Percentiles rank a stretch among this genome's conserved stretches.
Conservation (phyloP, 1,140 invertebrate species). For the Zaprionus ghesquierei region DNA sequence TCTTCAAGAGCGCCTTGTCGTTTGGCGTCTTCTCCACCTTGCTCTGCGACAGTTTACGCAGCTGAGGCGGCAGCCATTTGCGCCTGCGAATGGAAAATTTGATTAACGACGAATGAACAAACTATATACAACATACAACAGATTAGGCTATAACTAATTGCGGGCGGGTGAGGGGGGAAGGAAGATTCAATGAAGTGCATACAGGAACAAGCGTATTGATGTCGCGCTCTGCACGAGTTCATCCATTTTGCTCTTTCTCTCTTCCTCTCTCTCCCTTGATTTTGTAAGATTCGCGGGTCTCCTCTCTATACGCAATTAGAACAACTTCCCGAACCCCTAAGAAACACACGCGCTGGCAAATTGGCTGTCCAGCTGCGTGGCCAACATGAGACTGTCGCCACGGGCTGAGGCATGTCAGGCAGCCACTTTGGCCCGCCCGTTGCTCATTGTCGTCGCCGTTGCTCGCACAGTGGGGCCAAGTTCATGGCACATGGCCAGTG, state of each 20-base stretch:
- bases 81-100: conserved; percentile 84
- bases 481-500: conserved; percentile 44
- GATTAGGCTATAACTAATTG: conserved; percentile 17
- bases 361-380: conserved; percentile 71
- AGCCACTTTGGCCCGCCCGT: conserved; percentile 43
- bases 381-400: conserved; percentile 76
- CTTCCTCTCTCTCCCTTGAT: conserved; percentile 9
- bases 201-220: conserved; percentile 60
- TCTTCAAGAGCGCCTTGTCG: conserved; percentile 87
- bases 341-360: conserved; percentile 39
- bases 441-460: conserved; percentile 42
- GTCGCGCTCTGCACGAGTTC: conserved; percentile 56
- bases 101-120: background rate
- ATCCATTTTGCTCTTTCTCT: conserved; percentile 48
- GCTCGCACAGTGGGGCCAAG: conserved; percentile 59
- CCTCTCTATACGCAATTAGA: conserved; percentile 34
- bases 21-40: conserved; percentile 90
- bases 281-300: background rate
- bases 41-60: conserved; percentile 94
- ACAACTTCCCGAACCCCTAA: conserved; percentile 18
- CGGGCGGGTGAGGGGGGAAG: background rate
- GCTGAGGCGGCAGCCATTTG: conserved; percentile 95
- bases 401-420: conserved; percentile 51
- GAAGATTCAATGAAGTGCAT: conserved; percentile 34
- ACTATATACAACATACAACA: background rate